phyloP scores from a whole-genome alignment of 1,140 invertebrate genomes.

The Metopolophium dirhodum region DNA sequence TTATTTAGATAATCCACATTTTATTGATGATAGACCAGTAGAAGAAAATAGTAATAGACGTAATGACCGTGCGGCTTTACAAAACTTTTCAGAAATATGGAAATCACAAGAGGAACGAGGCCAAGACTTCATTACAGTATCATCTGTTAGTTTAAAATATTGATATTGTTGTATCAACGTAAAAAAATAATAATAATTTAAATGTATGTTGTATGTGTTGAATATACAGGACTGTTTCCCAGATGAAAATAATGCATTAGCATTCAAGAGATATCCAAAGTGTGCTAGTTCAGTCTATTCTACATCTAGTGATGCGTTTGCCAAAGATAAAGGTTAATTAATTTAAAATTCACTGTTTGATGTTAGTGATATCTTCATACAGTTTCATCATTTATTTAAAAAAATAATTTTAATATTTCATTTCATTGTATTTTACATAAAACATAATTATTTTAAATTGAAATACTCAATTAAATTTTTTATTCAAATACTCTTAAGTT shows the following conservation, averaged over 20 bases:
- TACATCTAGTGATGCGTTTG: constrained; percentile 50
- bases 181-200: not conserved
- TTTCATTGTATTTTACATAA: not conserved
- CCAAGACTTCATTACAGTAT: constrained; percentile 52
- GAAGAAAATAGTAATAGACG: constrained; percentile 8
- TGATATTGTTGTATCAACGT: not conserved
- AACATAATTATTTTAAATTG: not conserved
- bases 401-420: not conserved
- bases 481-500: not conserved
- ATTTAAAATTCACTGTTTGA: not conserved
- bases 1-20: constrained; percentile 37
- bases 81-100: constrained; percentile 46
- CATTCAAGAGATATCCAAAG: constrained; percentile 33
- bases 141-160: constrained; percentile 24
- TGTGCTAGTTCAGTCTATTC: constrained; percentile 40
- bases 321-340: constrained; percentile 54
- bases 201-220: not conserved
- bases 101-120: constrained; percentile 40
- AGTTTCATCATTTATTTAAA: not conserved
- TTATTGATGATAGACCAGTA: constrained; percentile 31
- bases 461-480: not conserved
- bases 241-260: constrained; percentile 22
- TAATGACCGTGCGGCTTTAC: constrained; percentile 1
- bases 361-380: not conserved
- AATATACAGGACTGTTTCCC: constrained; percentile 48